Base-by-base conservation (phyloP, 2,888 invertebrate genomes). In the Microctonus hyperodae region DNA sequence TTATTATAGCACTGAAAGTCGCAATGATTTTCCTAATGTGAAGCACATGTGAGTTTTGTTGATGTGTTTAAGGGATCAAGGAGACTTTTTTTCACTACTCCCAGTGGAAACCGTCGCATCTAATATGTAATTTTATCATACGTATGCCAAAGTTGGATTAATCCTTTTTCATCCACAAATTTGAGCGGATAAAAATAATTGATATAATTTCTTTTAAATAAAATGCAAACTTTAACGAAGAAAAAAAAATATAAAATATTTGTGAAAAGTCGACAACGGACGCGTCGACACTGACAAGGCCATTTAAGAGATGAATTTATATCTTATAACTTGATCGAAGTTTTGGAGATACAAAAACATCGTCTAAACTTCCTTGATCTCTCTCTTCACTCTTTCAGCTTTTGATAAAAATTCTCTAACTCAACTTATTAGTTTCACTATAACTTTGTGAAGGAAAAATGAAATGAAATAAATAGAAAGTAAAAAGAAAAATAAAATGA, bases 261-360 rank as follows among this genome's bases (percentile, higher is more conserved):
- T 31, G 16, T 55, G 31, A 51, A 37, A 35, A 28, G 33, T 62
- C 11, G 20, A 62, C 35, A 35, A 44, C 16, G 20, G 44, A 44
- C 44, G 44, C 44, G 44, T 44, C 44, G 44, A 44, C 44, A 51
- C n/a, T 53, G 53, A 22, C 51, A 50, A 48, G 60, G 25, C 28
- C 31, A 44, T 40, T 60, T 28, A 58, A 50, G 20, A 40, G 48
- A 60, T 68, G 55, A 20, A 31, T 40, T 65, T 20, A 57, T 64
- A 22, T 65, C 20, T 33, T 16, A 9, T 9, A 53, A 25, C 55
- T 28, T 13, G 35, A 57, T 65, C 16, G 51, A 57, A 61, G 48
- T 55, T 55, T 33, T 1, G 13, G 13, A n/a, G n/a, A 28, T 25
- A 53, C n/a, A 33, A 55, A 33, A 16, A 55, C 10, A 31, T 55